Evolutionary conservation across 2,888 invertebrate genomes (phyloP).

Genomic region (Heliconius hortense): DNA sequence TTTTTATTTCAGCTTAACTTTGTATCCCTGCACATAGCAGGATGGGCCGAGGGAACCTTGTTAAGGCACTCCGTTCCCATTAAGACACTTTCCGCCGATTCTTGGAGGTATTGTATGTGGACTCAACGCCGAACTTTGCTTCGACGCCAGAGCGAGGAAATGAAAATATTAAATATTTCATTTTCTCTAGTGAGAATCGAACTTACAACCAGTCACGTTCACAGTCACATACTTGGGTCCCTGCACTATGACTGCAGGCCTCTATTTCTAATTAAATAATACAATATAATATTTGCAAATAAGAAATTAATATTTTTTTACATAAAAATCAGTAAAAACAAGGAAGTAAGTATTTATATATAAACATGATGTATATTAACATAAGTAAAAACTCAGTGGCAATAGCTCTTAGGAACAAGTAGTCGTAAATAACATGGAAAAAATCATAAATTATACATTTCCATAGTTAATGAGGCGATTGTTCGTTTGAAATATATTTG

Average conservation of each 20-base stretch:
- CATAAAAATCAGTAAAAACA: background rate
- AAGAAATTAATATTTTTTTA: constrained; percentile 14
- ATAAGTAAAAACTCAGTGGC: constrained; percentile 10
- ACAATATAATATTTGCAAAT: background rate
- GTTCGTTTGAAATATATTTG: constrained; percentile 6
- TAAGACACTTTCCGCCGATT: too few relatives aligned
- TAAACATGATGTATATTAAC: constrained; percentile 1
- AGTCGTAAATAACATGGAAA: constrained; percentile 7
- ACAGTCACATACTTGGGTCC: background rate
- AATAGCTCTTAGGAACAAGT: constrained; percentile 12
- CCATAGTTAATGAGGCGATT: background rate
- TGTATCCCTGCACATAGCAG: too few relatives aligned
- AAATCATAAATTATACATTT: constrained; percentile 5
- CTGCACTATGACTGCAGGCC: too few relatives aligned
- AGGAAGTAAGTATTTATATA: constrained; percentile 2
- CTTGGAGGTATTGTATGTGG: too few relatives aligned
- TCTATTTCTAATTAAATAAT: background rate
- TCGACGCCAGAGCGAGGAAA: too few relatives aligned
- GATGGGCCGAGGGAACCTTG: too few relatives aligned
- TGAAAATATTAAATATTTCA: too few relatives aligned
- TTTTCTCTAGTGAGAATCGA: too few relatives aligned
- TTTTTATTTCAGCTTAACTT: background rate
- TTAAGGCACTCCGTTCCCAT: too few relatives aligned
- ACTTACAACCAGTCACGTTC: background rate
- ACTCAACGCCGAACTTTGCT: too few relatives aligned